Percentiles rank a stretch among this genome's conserved stretches.
phyloP scores from a whole-genome alignment of 2,113 vertebrate genomes.

The Montifringilla adamsi region DNA sequence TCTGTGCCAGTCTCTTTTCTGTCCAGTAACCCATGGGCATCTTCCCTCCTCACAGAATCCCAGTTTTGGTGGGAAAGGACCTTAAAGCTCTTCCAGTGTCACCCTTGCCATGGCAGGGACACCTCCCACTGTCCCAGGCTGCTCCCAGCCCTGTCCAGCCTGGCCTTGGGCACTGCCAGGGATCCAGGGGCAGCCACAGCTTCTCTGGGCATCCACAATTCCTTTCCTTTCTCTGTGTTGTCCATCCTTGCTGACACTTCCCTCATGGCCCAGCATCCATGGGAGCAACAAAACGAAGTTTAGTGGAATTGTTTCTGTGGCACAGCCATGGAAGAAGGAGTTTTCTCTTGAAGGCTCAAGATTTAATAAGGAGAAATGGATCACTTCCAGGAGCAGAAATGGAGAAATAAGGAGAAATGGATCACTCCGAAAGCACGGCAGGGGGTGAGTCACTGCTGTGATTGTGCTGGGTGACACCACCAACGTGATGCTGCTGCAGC shows the following conservation, averaged over 20 bases:
- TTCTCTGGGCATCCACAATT: background rate
- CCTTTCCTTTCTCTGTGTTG: background rate
- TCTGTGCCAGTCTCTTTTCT: background rate
- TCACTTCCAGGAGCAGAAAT: background rate
- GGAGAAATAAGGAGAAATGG: background rate
- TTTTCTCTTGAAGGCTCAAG: background rate
- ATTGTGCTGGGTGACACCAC: background rate
- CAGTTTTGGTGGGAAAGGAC: background rate
- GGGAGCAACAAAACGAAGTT: background rate
- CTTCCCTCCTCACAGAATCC: background rate
- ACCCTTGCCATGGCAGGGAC: background rate
- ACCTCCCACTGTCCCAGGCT: accelerated
- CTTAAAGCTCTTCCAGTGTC: background rate
- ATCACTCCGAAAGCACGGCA: background rate
- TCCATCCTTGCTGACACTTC: background rate
- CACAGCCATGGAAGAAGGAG: background rate
- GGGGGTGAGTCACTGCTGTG: background rate
- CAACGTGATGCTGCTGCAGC: background rate
- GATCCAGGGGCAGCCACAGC: background rate
- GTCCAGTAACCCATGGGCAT: background rate
- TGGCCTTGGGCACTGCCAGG: background rate
- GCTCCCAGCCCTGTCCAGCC: accelerated
- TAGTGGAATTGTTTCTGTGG: background rate
- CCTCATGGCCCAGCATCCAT: background rate
- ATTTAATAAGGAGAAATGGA: background rate